Evolutionary conservation across 2,888 invertebrate genomes (phyloP).

Genomic region (Ochropleura leucogaster): DNA sequence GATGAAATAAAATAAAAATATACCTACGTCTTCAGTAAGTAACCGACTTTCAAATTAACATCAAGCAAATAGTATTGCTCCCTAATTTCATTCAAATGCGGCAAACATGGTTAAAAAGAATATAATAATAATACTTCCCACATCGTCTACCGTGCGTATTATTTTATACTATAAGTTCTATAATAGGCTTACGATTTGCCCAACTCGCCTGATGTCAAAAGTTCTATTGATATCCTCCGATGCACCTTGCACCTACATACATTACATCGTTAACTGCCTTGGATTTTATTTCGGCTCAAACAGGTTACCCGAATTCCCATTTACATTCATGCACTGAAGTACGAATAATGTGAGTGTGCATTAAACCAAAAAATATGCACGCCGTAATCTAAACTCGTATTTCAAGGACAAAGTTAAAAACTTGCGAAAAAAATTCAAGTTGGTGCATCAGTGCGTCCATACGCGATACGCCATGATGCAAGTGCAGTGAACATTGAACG

Average conservation of each 20-base stretch:
- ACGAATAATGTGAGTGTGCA: conserved; percentile 61
- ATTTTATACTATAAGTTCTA: too few species aligned
- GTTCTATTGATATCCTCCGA: conserved; percentile 18
- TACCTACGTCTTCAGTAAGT: background rate
- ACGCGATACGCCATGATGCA: conserved; percentile 77
- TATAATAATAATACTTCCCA: background rate
- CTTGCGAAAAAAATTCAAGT: conserved; percentile 83
- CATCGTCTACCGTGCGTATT: background rate
- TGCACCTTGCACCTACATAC: background rate
- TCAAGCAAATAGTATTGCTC: background rate
- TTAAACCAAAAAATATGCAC: conserved; percentile 73
- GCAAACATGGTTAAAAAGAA: background rate
- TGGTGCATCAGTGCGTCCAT: conserved; percentile 88
- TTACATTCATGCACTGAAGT: conserved; percentile 56
- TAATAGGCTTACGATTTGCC: too few species aligned
- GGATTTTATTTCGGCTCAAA: conserved; percentile 49
- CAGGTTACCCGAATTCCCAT: conserved; percentile 56
- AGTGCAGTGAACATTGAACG: conserved; percentile 80
- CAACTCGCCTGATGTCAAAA: background rate
- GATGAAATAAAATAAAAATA: too few species aligned
- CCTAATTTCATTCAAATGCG: background rate
- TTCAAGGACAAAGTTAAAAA: conserved; percentile 88
- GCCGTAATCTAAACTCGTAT: conserved; percentile 89
- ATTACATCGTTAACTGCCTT: conserved; percentile 22
- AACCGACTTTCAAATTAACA: background rate